These are phyloP conservation scores for Ladona fulva DNA, from an alignment of 1,140 invertebrate species.

Conservation along the genomic window DNA sequence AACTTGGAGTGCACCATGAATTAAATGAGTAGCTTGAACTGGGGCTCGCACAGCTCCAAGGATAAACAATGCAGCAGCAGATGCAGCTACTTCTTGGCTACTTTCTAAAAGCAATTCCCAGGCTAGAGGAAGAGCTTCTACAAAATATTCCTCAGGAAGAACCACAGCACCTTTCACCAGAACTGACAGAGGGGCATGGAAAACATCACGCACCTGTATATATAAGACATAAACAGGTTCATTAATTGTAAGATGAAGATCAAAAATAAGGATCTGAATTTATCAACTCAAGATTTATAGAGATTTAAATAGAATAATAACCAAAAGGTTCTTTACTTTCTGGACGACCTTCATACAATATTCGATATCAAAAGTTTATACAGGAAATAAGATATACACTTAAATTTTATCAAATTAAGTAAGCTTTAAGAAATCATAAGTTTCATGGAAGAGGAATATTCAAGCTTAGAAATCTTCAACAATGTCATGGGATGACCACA, in stretches of 20 bases:
- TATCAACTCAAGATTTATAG: no score
- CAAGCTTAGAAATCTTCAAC: no score
- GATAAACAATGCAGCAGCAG: slow-evolving; percentile 84
- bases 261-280: no score
- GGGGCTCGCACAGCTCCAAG: slow-evolving; percentile 83
- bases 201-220: slow-evolving; percentile 64
- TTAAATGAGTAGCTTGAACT: slow-evolving; percentile 74
- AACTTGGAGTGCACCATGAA: slow-evolving; percentile 78
- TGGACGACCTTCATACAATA: no score
- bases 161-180: slow-evolving; percentile 88
- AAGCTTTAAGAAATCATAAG: no score
- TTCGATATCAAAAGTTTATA: no score
- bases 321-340: no score
- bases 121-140: slow-evolving; percentile 77
- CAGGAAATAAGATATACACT: no score
- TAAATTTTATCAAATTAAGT: no score
- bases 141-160: slow-evolving; percentile 76
- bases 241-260: background rate
- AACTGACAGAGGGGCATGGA: slow-evolving; percentile 81
- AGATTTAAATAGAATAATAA: no score
- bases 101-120: slow-evolving; percentile 89
- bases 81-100: slow-evolving; percentile 64
- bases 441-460: no score
- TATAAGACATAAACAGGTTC: background rate
- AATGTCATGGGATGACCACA: no score